Base-by-base conservation (phyloP, 2,113 vertebrate species). In the Anser cygnoides region DNA sequence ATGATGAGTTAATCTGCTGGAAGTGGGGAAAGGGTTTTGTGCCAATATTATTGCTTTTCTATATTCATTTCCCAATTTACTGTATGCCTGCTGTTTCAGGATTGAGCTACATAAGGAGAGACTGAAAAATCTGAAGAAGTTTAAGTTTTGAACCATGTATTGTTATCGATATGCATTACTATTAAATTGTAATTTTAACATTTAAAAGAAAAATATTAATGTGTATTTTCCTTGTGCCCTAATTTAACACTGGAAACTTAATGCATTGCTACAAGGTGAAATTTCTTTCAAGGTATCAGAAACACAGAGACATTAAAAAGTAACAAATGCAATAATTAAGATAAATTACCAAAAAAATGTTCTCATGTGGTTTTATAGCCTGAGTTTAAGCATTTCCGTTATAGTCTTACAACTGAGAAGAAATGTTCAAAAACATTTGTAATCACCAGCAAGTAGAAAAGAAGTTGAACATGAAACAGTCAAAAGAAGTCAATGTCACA, bases 61-160 rank as follows among this genome's bases (percentile, higher is more conserved):
- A 4, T 46, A 28, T 72, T 63, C 2, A 31, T 80, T 86, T 93
- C 14, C 26, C 12, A 77, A 22, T 65, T 95, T 84, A 63, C 2
- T 70, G 17, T 66, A 67, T 44, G 58, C 8, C n/a, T 84, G 21
- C 14, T 73, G 0, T 68, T 93, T 89, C 75, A 74, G 23, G 20
- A 46, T 10, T 73, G 28, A 80, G 11, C 3, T 1, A 1, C 1
- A 0, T 3, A 70, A 11, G 8, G 29, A 73, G 16, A 93, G 4
- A 49, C 6, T 59, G 44, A 79, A 91, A 75, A 92, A 90, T 21
- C 6, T n/a, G 21, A 49, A 28, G 7, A 16, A 72, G 6, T 25
- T 74, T 85, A 37, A 33, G 49, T 86, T 76, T 90, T 79, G 44
- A 50, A 54, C 19, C 25, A 43, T 54, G 50, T 4, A 7, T 28